These are phyloP conservation scores for Lutra lutra DNA, from an alignment of 2,797 vertebrate species.

Conservation along the genomic window DNA sequence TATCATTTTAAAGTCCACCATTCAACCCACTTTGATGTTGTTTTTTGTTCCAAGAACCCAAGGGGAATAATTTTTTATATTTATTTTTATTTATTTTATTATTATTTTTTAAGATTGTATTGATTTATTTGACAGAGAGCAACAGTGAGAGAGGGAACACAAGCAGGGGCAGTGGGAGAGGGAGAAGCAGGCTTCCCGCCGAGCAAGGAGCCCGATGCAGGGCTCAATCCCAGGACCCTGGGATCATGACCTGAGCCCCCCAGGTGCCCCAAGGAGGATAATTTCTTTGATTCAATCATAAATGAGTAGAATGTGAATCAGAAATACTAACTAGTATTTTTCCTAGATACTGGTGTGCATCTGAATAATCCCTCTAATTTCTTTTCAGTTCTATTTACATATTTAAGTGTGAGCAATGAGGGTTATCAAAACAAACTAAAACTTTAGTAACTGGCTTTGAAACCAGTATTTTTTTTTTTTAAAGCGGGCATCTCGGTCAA, in stretches of 20 bases:
- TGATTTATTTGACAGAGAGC: too few species aligned
- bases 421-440: neutral
- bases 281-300: neutral
- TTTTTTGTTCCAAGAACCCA: neutral
- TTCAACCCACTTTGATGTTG: neutral
- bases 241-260: too few species aligned
- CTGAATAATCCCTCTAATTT: neutral
- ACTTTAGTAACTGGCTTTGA: neutral
- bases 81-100: too few species aligned
- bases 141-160: too few species aligned
- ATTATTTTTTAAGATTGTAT: too few species aligned
- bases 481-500: conserved; percentile 84
- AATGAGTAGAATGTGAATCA: conserved; percentile 10
- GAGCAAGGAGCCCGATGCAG: too few species aligned
- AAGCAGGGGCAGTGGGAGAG: too few species aligned
- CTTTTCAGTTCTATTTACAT: neutral
- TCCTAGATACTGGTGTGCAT: neutral
- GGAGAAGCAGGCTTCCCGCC: too few species aligned
- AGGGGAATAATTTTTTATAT: neutral
- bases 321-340: neutral
- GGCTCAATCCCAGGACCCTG: too few species aligned
- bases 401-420: neutral
- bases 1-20: conserved; percentile 11
- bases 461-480: neutral
- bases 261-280: neutral